Evolutionary conservation across 2,113 vertebrate genomes (phyloP).

Genomic region (Sinocyclocheilus grahami): DNA sequence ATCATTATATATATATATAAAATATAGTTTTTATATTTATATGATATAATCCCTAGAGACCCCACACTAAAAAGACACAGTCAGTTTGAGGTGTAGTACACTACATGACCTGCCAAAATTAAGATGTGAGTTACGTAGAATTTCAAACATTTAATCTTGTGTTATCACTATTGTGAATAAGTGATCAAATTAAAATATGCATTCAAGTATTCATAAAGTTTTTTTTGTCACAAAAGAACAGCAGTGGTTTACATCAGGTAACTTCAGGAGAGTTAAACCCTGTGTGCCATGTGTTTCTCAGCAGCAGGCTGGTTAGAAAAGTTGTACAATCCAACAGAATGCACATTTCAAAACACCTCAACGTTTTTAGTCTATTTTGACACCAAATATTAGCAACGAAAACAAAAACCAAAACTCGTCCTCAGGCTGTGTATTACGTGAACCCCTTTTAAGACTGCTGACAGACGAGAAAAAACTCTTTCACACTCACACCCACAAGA

Average conservation of each 20-base stretch:
- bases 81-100: not conserved
- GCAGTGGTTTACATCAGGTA: not conserved
- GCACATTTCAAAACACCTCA: not conserved
- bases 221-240: not conserved
- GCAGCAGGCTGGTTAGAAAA: not conserved
- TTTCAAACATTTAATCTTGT: not conserved
- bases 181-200: not conserved
- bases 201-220: no score
- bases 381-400: not conserved
- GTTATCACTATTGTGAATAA: not conserved
- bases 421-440: not conserved
- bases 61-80: not conserved
- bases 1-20: no score
- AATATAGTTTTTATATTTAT: no score
- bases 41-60: not conserved
- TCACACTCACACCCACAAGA: not conserved
- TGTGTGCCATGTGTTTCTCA: not conserved
- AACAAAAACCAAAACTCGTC: not conserved
- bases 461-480: not conserved
- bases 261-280: not conserved
- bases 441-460: constrained; percentile 3
- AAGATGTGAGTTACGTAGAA: not conserved
- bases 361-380: not conserved
- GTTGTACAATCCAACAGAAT: not conserved
- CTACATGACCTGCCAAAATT: not conserved